phyloP scores from a whole-genome alignment of 2,888 invertebrate species.

The Aphodius sticticus region DNA sequence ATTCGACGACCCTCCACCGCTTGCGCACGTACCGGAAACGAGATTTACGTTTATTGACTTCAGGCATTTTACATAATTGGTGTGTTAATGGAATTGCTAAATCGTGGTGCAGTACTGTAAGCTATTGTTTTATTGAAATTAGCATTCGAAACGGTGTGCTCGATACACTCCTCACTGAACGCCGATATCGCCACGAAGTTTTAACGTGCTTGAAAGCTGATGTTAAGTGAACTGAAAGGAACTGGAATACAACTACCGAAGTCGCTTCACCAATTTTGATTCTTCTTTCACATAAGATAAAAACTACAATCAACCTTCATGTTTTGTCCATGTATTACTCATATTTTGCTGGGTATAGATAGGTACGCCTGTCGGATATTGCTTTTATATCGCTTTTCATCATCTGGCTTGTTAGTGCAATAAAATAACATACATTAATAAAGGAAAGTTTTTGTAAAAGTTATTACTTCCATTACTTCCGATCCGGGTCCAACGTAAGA shows the following conservation, averaged over 20 bases:
- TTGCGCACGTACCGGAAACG: slow-evolving; percentile 35
- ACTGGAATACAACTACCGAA: background rate
- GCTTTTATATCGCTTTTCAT: no score
- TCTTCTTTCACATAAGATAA: no score
- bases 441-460: no score
- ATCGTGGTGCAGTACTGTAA: slow-evolving; percentile 43
- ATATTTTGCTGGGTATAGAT: no score
- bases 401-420: no score
- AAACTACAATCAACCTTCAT: no score
- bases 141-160: slow-evolving; percentile 7
- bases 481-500: no score
- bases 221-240: no score
- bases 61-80: slow-evolving; percentile 52
- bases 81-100: slow-evolving; percentile 51
- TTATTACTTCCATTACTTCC: no score
- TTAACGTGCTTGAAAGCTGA: background rate
- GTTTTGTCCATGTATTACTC: no score
- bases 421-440: no score
- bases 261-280: background rate
- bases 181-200: background rate
- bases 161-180: background rate
- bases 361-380: no score
- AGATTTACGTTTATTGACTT: slow-evolving; percentile 52
- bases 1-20: slow-evolving; percentile 27
- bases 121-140: slow-evolving; percentile 37